Percentiles rank a stretch among this genome's conserved stretches.
phyloP scores from a whole-genome alignment of 2,888 invertebrate species.

The Helobdella robusta region DNA sequence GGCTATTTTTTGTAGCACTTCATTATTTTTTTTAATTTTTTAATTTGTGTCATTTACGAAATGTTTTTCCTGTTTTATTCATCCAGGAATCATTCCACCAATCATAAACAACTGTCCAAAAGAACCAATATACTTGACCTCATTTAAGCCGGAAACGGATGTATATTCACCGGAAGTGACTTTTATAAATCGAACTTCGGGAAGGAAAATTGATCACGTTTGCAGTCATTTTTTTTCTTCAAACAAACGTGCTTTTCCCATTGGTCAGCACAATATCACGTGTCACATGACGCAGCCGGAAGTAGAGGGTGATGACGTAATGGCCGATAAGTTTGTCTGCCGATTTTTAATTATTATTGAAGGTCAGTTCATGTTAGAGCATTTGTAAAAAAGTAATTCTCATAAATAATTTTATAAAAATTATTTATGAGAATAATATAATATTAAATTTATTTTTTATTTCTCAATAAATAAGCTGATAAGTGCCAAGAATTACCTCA shows the following conservation, averaged over 20 bases:
- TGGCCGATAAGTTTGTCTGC: too few species aligned
- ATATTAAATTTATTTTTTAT: too few species aligned
- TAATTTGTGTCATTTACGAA: neutral
- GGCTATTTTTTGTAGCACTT: too few species aligned
- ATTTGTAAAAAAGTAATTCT: too few species aligned
- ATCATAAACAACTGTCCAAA: constrained; percentile 1
- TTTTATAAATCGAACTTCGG: constrained; percentile 2
- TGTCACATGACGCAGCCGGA: neutral
- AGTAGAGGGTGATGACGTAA: neutral
- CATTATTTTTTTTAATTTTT: neutral
- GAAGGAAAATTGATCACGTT: neutral
- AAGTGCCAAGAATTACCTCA: constrained; percentile 31
- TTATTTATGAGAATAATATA: too few species aligned
- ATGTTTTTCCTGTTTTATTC: neutral
- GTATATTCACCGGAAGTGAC: neutral
- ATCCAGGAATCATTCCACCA: constrained; percentile 19
- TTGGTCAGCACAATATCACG: neutral
- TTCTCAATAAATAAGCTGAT: too few species aligned
- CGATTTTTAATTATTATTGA: too few species aligned
- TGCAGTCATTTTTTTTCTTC: neutral
- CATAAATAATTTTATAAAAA: too few species aligned
- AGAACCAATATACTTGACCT: neutral
- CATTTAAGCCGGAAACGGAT: neutral
- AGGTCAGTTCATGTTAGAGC: too few species aligned
- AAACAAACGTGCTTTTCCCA: neutral